Evolutionary conservation across 2,113 vertebrate species (phyloP), one percentile per base, ranked within the genome.

Genomic region (Hystrix cristata): DNA sequence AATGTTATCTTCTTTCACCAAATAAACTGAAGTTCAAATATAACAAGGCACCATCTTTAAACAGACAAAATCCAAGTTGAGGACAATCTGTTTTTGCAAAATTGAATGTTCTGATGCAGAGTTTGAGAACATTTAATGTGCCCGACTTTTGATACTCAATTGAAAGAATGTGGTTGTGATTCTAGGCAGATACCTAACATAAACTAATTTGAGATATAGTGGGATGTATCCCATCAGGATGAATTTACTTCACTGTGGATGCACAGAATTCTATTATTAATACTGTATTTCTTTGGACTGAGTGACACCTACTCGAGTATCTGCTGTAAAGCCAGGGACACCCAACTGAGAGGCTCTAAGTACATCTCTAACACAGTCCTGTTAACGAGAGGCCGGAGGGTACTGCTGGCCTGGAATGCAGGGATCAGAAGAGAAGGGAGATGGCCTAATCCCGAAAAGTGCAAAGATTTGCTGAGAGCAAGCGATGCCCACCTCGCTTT

Each of bases 1-100:
- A 96, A 81, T 67, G 8, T 72, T 5, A 0, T 3, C n/a, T 89
- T 62, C 53, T 95, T 71, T 95, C n/a, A 91, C 88, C n/a, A 95
- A 94, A 60, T 79, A 76, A 91, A 7, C 83, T 74, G 86, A 79
- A 53, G 79, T 60, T 69, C 83, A 95, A 92, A 46, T 65, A 57
- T 76, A 64, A 55, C 27, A 96, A 94, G 51, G 31, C 9, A 59
- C 4, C 11, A 34, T 62, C 48, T 85, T 1, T 72, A 72, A 82
- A 86, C 34, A 57, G 38, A 48, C 18, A 74, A 79, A 97, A 91
- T 91, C 46, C 64, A 53, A 13, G 7, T 62, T 12, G 65, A 34
- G 15, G 29, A 78, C 7, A 72, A 57, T 2, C 74, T 6, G 21
- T 78, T 91, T 90, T 71, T 74, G 25, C 55, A 19, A 57, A 62